These are phyloP conservation scores for Gulo gulo DNA, from an alignment of 2,113 vertebrate species.

Conservation along the genomic window DNA sequence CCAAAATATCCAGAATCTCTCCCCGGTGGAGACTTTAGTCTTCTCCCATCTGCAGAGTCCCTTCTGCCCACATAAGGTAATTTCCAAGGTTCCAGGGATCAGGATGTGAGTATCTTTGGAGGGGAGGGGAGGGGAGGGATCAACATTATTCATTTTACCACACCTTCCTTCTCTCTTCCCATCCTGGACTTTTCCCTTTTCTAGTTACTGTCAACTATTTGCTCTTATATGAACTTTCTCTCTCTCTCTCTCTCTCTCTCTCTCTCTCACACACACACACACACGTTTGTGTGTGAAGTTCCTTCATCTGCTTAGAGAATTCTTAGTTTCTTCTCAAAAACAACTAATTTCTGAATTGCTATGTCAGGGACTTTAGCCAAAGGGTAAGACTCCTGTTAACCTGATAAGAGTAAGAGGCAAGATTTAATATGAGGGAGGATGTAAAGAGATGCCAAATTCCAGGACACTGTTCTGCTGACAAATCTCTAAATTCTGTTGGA, in stretches of 20 bases:
- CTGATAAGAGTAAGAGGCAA: background rate
- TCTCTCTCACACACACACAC: background rate
- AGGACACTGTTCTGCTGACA: background rate
- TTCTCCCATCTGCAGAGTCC: background rate
- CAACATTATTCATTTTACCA: background rate
- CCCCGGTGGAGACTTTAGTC: background rate
- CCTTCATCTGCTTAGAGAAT: background rate
- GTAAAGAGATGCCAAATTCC: background rate
- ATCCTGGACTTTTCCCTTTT: background rate
- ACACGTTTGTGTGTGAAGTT: background rate
- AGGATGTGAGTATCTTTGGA: background rate
- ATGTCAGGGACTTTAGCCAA: background rate
- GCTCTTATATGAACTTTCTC: background rate
- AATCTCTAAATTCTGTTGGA: background rate
- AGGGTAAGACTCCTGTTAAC: background rate
- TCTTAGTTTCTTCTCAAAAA: background rate
- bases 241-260: too few relatives aligned
- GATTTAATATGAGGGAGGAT: background rate
- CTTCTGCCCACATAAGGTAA: background rate
- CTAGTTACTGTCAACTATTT: background rate
- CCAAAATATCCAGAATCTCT: background rate
- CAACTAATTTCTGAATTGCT: background rate
- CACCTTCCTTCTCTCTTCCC: background rate
- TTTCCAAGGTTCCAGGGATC: background rate
- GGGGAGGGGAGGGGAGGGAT: background rate